Evolutionary conservation across 1,140 invertebrate genomes (phyloP).

Genomic region (Dysdera silvatica): DNA sequence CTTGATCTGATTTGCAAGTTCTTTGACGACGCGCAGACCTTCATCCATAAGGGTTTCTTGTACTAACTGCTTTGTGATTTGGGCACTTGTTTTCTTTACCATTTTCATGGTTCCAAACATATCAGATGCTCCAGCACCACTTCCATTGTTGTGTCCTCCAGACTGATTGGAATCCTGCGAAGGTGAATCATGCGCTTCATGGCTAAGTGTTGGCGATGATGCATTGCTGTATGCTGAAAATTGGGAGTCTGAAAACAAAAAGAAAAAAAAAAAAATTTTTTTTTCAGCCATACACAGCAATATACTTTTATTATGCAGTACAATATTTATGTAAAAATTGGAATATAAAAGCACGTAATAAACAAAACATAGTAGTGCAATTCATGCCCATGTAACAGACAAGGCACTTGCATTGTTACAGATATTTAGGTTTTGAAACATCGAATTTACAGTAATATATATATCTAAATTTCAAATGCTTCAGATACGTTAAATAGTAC

Average conservation of each 20-base stretch:
- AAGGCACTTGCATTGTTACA: no score
- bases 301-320: neutral
- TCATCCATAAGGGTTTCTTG: constrained; percentile 43
- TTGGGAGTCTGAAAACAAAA: constrained; percentile 51
- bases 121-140: neutral
- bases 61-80: constrained; percentile 40
- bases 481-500: no score
- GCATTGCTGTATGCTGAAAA: constrained; percentile 61
- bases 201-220: constrained; percentile 54
- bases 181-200: constrained; percentile 39
- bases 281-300: neutral
- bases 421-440: no score
- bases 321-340: neutral
- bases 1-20: constrained; percentile 34
- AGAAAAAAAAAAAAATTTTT: neutral
- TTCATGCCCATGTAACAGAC: no score
- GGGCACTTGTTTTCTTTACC: constrained; percentile 33
- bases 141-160: constrained; percentile 15
- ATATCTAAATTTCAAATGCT: no score
- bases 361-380: no score
- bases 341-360: no score
- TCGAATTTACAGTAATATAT: no score
- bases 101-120: constrained; percentile 3
- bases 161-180: constrained; percentile 30
- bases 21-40: constrained; percentile 42